Evolutionary conservation across 1,140 invertebrate genomes (phyloP).

Genomic region (Pantala flavescens): DNA sequence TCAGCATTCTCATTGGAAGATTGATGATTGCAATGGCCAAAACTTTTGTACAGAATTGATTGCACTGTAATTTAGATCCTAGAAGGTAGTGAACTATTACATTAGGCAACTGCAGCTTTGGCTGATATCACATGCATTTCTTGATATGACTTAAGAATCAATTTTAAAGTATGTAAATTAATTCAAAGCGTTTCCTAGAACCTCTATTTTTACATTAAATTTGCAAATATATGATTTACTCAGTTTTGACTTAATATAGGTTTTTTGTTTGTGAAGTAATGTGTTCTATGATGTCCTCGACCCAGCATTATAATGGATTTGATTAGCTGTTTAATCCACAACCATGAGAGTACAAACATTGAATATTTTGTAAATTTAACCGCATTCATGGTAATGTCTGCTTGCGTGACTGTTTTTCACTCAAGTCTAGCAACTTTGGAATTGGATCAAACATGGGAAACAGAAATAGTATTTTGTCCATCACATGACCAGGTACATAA

Average conservation of each 20-base stretch:
- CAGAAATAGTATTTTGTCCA: slow-evolving; percentile 10
- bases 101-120: slow-evolving; percentile 4
- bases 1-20: neutral
- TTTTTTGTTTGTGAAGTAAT: neutral
- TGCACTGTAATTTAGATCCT: neutral
- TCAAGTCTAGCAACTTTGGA: neutral
- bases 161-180: slow-evolving; percentile 9
- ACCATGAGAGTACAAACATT: slow-evolving; percentile 6
- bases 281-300: neutral
- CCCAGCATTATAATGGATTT: neutral
- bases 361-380: neutral
- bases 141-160: slow-evolving; percentile 4
- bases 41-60: slow-evolving; percentile 4
- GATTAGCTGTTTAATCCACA: neutral
- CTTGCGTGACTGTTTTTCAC: neutral
- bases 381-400: neutral
- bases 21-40: neutral
- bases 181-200: slow-evolving; percentile 2
- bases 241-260: neutral
- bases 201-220: slow-evolving; percentile 4
- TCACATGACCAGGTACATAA: slow-evolving; percentile 9
- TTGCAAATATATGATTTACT: neutral
- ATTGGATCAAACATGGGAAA: slow-evolving; percentile 6
- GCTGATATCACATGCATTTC: neutral
- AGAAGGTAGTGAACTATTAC: neutral